phyloP scores from a whole-genome alignment of 2,113 vertebrate genomes.

The Cyanistes caeruleus region DNA sequence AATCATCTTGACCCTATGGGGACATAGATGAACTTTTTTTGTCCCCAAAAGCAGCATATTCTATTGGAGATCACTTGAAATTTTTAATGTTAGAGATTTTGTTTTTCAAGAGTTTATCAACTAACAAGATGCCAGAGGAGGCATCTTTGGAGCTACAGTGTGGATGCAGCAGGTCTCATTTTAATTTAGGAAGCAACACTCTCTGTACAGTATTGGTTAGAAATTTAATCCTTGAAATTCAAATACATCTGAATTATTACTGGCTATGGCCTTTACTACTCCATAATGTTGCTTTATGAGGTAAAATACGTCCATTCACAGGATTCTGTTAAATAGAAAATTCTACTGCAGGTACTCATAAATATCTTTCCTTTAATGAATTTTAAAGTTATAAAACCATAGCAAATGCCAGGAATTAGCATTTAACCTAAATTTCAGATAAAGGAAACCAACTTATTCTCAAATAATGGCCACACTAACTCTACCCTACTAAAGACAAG shows the following conservation, averaged over 20 bases:
- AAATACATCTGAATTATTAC: background rate
- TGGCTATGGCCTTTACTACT: background rate
- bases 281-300: background rate
- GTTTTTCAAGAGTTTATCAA: background rate
- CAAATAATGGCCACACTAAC: background rate
- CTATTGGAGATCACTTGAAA: background rate
- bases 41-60: background rate
- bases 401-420: background rate
- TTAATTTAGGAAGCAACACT: background rate
- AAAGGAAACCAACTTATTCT: conserved; percentile 13
- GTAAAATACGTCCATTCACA: background rate
- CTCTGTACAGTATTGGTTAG: background rate
- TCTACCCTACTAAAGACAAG: background rate
- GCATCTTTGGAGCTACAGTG: background rate
- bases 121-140: background rate
- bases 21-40: background rate
- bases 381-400: conserved; percentile 6
- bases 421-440: conserved; percentile 25
- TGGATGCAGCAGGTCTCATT: background rate
- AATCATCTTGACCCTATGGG: background rate
- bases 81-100: background rate
- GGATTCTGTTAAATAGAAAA: background rate
- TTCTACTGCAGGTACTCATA: background rate
- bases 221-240: background rate
- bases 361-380: background rate